Conservation (phyloP, 2,113 vertebrate genomes). For the Forbesichthys agassizii region DNA sequence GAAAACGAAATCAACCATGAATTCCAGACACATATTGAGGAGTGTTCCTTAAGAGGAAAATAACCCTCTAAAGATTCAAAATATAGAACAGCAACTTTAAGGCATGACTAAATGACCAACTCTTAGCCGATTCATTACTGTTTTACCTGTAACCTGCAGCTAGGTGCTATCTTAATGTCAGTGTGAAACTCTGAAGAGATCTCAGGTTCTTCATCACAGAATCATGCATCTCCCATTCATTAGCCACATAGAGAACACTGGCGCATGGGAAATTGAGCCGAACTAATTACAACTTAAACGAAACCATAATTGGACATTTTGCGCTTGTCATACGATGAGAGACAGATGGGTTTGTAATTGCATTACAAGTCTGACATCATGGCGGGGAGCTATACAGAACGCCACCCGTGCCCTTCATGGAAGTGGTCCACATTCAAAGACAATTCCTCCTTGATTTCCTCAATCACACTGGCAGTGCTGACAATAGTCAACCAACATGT, state of each 20-base stretch:
- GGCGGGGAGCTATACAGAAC: constrained; percentile 77
- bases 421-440: constrained; percentile 67
- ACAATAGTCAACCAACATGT: constrained; percentile 47
- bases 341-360: constrained; percentile 99
- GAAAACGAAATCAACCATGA: too few relatives aligned
- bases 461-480: constrained; percentile 60
- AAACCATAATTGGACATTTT: constrained; percentile 99
- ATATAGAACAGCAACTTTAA: neutral
- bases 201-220: constrained; percentile 44
- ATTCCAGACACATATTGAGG: too few relatives aligned
- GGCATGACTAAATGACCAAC: constrained; percentile 1
- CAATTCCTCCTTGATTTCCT: constrained; percentile 69
- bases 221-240: constrained; percentile 55
- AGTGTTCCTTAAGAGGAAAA: too few relatives aligned
- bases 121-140: constrained; percentile 5
- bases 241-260: constrained; percentile 76
- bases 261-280: constrained; percentile 92
- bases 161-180: constrained; percentile 3
- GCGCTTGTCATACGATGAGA: constrained; percentile 96
- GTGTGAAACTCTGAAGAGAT: constrained; percentile 22
- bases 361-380: constrained; percentile 97
- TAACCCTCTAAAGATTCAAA: too few relatives aligned
- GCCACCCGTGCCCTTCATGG: constrained; percentile 88
- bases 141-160: constrained; percentile 9
- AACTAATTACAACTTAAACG: constrained; percentile 99